Conservation (phyloP, 2,113 vertebrate species). For the Silurus meridionalis region DNA sequence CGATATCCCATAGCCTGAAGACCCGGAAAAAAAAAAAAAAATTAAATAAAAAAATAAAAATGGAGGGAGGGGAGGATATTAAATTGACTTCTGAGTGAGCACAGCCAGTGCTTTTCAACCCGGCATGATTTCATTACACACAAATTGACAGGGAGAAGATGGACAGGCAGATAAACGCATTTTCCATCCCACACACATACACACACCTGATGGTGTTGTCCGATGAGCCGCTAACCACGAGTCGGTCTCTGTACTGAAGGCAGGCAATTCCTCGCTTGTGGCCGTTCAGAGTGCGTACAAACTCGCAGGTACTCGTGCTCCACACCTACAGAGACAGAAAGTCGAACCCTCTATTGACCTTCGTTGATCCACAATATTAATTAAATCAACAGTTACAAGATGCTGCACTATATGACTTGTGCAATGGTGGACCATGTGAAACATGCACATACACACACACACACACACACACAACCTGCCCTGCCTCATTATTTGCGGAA, state of each 20-base stretch:
- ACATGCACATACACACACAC: neutral
- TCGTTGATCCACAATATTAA: neutral
- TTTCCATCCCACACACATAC: neutral
- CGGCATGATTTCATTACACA: slow-evolving; percentile 27
- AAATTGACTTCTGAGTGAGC: slow-evolving; percentile 17
- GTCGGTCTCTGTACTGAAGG: slow-evolving; percentile 93
- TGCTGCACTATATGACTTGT: neutral
- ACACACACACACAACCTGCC: slow-evolving; percentile 19
- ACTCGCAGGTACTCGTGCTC: slow-evolving; percentile 98
- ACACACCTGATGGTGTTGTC: slow-evolving; percentile 95
- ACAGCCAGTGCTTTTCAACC: neutral
- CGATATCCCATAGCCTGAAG: slow-evolving; percentile 95
- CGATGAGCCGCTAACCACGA: slow-evolving; percentile 95
- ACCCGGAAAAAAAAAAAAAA: neutral
- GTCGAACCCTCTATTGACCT: neutral
- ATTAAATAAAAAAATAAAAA: too few species aligned
- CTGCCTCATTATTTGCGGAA: slow-evolving; percentile 55
- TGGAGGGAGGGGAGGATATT: neutral
- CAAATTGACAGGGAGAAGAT: neutral
- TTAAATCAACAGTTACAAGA: neutral
- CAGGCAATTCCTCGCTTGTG: slow-evolving; percentile 98
- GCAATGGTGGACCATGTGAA: neutral
- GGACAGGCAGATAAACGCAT: neutral
- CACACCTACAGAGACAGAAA: slow-evolving; percentile 78
- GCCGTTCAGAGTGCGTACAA: slow-evolving; percentile 95